Percentiles rank a stretch among this genome's conserved stretches.
These are phyloP conservation scores for Luperina testacea DNA, from an alignment of 2,888 invertebrate species.

Conservation along the genomic window DNA sequence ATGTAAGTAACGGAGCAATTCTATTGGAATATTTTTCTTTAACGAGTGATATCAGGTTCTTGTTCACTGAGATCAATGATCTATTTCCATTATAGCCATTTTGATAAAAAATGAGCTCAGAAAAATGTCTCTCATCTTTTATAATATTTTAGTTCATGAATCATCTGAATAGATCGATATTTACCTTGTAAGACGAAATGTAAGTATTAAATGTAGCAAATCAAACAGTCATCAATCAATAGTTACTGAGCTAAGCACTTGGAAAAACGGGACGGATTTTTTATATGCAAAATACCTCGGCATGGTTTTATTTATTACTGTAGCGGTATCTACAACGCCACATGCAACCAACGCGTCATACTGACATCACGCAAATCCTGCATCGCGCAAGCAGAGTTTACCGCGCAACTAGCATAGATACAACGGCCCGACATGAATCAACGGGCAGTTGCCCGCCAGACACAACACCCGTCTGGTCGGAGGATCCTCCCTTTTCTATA, in stretches of 20 bases:
- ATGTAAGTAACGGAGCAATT: neutral
- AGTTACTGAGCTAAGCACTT: slow-evolving; percentile 2
- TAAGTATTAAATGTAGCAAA: slow-evolving; percentile 5
- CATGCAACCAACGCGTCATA: too few species aligned
- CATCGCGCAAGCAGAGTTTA: too few species aligned
- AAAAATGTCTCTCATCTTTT: neutral
- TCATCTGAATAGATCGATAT: slow-evolving; percentile 6
- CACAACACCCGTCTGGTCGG: too few species aligned
- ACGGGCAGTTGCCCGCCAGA: too few species aligned
- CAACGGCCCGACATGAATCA: too few species aligned
- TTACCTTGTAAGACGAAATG: neutral
- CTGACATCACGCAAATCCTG: too few species aligned
- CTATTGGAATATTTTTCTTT: neutral
- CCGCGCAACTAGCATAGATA: too few species aligned
- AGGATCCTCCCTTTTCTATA: too few species aligned
- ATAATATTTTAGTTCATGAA: neutral
- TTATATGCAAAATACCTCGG: neutral
- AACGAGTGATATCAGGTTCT: neutral
- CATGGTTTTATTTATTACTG: neutral
- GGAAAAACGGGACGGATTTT: neutral
- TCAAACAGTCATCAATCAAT: neutral
- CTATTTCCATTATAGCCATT: slow-evolving; percentile 1
- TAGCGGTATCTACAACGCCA: too few species aligned
- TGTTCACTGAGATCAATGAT: slow-evolving; percentile 12
- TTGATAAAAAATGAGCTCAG: neutral